Base-by-base conservation (phyloP, 2,888 invertebrate genomes). In the Orthosia incerta region DNA sequence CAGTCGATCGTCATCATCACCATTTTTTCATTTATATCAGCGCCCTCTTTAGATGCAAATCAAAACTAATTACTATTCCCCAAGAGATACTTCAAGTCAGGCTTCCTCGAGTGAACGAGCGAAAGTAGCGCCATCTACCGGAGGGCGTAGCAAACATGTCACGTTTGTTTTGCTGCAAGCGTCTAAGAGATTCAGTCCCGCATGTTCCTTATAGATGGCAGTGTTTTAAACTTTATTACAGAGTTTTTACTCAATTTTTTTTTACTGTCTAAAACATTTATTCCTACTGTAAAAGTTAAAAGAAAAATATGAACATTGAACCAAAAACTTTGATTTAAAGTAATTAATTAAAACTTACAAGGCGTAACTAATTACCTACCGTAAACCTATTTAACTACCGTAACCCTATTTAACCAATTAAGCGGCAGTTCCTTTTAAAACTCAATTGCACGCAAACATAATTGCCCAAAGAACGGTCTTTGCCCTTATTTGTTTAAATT, bases 101-200 rank as follows among this genome's bases (percentile, higher is more conserved):
- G 23, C 7, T 39, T 15, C 51, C 39, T 57, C 39, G 5, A 23
- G 2, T 39, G 3, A 46, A 13, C 13, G 1, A 45, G 13, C 0
- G 3, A 20, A 55, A 11, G 20, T 48, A 60, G 5, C 59, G 85
- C 87, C 80, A 86, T 80, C 85, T 86, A 67, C 16, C 9, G 53
- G 4, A 46, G 13, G 23, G n/a, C 3, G 11, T 15, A 4, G 20
- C 18, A 57, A 76, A 48, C 67, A 53, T 5, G 7, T 4, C 1
- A 15, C 1, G 5, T 3, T 50, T 26, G 9, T 51, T 70, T 62
- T 60, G n/a, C 56, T 56, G 46, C n/a, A 18, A 77, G 31, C 31
- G 23, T 31, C 20, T 11, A 46, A 45, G 50, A 74, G 50, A 2
- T 15, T 60, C 11, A n/a, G n/a, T 76, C 71, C 39, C 18, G 1